Conservation (phyloP, 2,888 invertebrate species). For the Gymnoscelis rufifasciata region DNA sequence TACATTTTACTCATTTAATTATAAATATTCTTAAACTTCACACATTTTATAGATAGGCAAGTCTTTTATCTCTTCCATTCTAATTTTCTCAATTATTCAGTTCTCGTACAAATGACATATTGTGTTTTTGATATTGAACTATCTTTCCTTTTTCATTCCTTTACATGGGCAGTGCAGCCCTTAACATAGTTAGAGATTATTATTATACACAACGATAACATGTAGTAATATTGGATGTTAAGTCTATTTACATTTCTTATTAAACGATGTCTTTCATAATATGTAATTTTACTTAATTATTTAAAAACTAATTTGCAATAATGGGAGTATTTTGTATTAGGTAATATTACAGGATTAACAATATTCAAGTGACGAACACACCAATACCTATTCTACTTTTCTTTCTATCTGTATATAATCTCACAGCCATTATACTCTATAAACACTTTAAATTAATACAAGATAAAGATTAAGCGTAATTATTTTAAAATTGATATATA, state of each 20-base stretch:
- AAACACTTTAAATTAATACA: constrained; percentile 11
- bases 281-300: too few species aligned
- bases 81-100: constrained; percentile 35
- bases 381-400: constrained; percentile 3
- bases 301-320: too few species aligned
- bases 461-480: constrained; percentile 15
- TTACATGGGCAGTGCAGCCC: constrained; percentile 7
- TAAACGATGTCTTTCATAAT: too few species aligned
- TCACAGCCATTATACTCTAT: constrained; percentile 44
- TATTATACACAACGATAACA: constrained; percentile 9
- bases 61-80: constrained; percentile 70
- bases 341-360: too few species aligned
- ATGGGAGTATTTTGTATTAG: too few species aligned
- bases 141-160: constrained; percentile 5
- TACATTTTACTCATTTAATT: constrained; percentile 46
- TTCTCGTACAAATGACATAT: constrained; percentile 28
- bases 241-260: too few species aligned
- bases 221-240: too few species aligned
- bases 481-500: constrained; percentile 7
- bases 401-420: constrained; percentile 27
- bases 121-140: constrained; percentile 11
- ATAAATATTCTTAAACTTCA: constrained; percentile 57
- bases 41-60: constrained; percentile 69
- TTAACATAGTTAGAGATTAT: constrained; percentile 1
- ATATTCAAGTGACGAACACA: constrained; percentile 4